Evolutionary conservation across 2,797 vertebrate species (phyloP), one percentile per base, ranked within the genome.

Genomic region (Austrolebias charrua): DNA sequence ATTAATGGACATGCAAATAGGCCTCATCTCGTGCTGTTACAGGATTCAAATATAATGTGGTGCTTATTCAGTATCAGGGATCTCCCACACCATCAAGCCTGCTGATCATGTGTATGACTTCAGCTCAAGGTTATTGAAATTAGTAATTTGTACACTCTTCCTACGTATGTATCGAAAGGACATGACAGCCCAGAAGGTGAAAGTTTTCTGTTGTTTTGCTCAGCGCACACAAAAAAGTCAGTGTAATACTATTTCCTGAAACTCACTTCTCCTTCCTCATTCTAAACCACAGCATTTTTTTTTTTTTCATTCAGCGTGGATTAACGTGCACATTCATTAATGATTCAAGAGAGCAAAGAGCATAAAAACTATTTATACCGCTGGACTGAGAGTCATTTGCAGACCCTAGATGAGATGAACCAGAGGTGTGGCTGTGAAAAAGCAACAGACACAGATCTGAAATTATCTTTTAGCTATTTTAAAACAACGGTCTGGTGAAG

Each of bases 1-100:
- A 66, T 74, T 75, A 67, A 63, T 78, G 62, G 50, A 66, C 50
- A 73, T 75, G 67, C 76, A 81, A 82, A 79, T 73, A 42, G 68
- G 50, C 49, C 33, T 46, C 43, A 52, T 49, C 20, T 83, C 50
- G 51, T 66, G 60, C 64, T 61, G 19, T 40, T 59, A 38, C 61
- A 63, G 64, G 55, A 54, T 73, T 66, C 51, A 50, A 58, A 62
- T 42, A 3, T 20, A 66, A 75, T 18, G 2, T 63, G 3, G 53
- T 47, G 40, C 44, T 67, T 48, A 63, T 71, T 53, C 35, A 63
- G 44, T 62, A 49, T 18, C 35, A 1, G 38, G 62, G 60, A 54
- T 64, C 66, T 79, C 62, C 77, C 28, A 9, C 3, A 51, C 44
- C 40, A 64, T 62, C 57, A 0, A 66, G 16, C 15, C 13, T n/a